Base-by-base conservation (phyloP, 2,888 invertebrate species). In the Cryptops parisi region DNA sequence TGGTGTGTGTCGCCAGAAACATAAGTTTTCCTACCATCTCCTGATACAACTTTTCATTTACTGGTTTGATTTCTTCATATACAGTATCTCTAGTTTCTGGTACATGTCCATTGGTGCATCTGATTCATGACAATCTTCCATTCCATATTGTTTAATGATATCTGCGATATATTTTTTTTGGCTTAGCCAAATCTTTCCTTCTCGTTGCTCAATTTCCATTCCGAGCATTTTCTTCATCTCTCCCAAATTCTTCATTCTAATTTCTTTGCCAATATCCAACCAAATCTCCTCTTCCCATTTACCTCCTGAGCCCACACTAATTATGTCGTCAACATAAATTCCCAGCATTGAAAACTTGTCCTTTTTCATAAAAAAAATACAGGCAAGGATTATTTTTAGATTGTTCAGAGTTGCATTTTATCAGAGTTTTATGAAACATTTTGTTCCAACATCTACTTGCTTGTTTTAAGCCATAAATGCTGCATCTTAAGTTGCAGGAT, bases 381-480 rank as follows among this genome's bases (percentile, higher is more conserved):
- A 33, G 6, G 15, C 33, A 33, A 33, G 33, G 33, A 33, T 33
- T 15, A 33, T 15, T 33, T 33, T 33, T 15, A 9, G 33, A 33
- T 33, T 15, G 6, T 15, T 15, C 9, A 15, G 15, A 58, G 52
- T 21, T 41, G 50, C 33, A 53, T 25, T 22, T 52, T 24, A 17
- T 23, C 19, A 25, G 53, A 2, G 24, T 51, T 52, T 23, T 27
- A 39, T 21, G 55, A 19, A 57, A 47, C 17, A 43, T 47, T 23
- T 49, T 46, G 25, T 53, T 41, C 53, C 52, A 57, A 9, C 48
- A 53, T 9, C 51, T 27, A 21, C 58, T 25, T 21, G 58, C 48
- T 48, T 58, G 57, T 24, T 52, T 51, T 9, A 58, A 48, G 3
- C 53, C 56, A 54, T 54, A 58, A 3, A 58, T 19, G 15, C 33